Base-by-base conservation (phyloP, 2,113 vertebrate species). In the Raja brachyura region DNA sequence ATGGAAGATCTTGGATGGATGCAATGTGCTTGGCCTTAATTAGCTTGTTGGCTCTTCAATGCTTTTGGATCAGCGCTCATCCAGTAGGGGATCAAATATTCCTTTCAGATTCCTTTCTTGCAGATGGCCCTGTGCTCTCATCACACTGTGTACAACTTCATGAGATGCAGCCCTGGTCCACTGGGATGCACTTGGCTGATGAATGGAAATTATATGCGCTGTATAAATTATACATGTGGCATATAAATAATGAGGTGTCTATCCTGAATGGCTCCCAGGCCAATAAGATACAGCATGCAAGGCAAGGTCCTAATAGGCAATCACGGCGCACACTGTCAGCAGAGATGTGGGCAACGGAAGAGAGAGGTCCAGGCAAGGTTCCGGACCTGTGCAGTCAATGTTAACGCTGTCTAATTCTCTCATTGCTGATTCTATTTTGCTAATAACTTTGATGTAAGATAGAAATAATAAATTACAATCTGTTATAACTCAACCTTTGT, bases 161-260 rank as follows among this genome's bases (percentile, higher is more conserved):
- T 59, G 81, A 86, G 83, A 10, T 86, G 83, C 22, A n/a, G n/a
- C 61, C 25, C 22, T 86, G 83, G 59, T 86, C 83, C 56, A 86
- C n/a, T 61, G 81, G 56, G 81, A 83, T 59, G 56, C n/a, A 9
- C 54, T 25, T 85, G 81, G 25, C 59, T 85, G 11, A 85, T 28
- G 11, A 85, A 85, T 28, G 54, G 48, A 85, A 85, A 59, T 61
- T 61, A 86, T 85, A 85, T 14, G n/a, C n/a, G 48, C 61, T 2
- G 11, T 61, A 14, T 61, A 86, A 86, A 59, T 85, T 85, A 56
- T 85, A 28, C 8, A 85, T 59, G 22, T 59, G 25, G 79, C 22
- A 85, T 85, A 85, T 59, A 56, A 28, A 63, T 61, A 86, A 86
- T 86, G 56, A 86, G 79, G 3, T 85, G 25, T 10, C 22, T 56